These are phyloP conservation scores for Meandrina meandrites DNA, from an alignment of 92 coral and sea anemone species.

Conservation along the genomic window DNA sequence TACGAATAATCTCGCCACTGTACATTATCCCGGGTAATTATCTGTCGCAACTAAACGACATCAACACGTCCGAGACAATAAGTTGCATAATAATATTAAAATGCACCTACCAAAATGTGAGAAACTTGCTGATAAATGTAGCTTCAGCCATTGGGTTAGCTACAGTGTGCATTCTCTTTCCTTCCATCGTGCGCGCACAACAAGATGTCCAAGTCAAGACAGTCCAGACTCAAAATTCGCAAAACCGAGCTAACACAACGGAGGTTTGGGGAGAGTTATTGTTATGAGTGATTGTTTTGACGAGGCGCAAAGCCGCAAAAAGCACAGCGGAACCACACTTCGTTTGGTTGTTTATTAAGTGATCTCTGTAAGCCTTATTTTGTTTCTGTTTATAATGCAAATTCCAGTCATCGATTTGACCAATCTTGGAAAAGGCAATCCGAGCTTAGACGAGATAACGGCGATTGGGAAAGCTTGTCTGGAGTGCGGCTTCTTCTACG, in stretches of 20 bases:
- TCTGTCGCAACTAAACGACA: not conserved
- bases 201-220: too few species aligned
- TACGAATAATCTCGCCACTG: too few species aligned
- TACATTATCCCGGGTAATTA: too few species aligned
- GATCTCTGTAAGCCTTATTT: too few species aligned
- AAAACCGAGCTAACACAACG: not conserved
- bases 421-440: slow-evolving; percentile 33
- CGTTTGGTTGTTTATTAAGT: too few species aligned
- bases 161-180: not conserved
- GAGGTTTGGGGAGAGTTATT: not conserved
- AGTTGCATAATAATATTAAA: not conserved
- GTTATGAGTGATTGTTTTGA: too few species aligned
- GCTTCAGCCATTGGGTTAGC: slow-evolving; percentile 27
- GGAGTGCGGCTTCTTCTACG: slow-evolving; percentile 83
- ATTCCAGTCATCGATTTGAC: slow-evolving; percentile 66
- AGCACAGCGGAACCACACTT: too few species aligned
- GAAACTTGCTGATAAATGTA: slow-evolving; percentile 15
- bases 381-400: not conserved
- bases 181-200: slow-evolving; percentile 19
- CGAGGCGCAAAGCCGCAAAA: too few species aligned
- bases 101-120: slow-evolving; percentile 22
- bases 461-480: slow-evolving; percentile 66
- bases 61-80: not conserved
- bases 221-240: too few species aligned
- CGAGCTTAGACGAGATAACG: slow-evolving; percentile 21